Evolutionary conservation across 2,113 vertebrate genomes (phyloP), one percentile per base, ranked within the genome.

Genomic region (Cinclus cinclus): DNA sequence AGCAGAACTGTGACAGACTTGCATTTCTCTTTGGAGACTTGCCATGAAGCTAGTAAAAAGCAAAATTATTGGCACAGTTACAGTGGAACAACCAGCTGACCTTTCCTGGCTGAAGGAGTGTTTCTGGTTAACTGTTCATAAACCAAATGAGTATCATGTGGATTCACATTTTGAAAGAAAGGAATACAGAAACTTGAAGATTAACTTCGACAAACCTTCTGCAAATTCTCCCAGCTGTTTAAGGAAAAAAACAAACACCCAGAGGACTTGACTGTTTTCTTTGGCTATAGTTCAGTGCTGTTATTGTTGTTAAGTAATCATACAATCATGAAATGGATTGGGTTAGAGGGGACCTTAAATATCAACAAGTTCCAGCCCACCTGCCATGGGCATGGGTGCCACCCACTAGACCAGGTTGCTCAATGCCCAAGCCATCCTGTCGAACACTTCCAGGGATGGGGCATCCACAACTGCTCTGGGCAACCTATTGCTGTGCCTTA

Each of bases 1-100:
- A 96, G 90, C 95, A 95, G 90, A 95, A 83, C 69, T 73, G 87
- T 79, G 91, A 91, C 88, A 92, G 81, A 81, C 83, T 91, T 83
- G 41, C 64, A 76, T 95, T 97, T 41, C 16, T 91, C 25, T 69
- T 94, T 95, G 92, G 97, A 91, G 71, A 13, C 47, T 76, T 94
- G 93, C 95, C 94, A 63, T 25, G 22, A 46, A 93, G 76, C 70
- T 91, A 91, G 90, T 91, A 49, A 92, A 94, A 93, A 92, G 84
- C 65, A 82, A 91, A 84, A 92, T 86, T 90, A 50, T 49, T 95
- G 94, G 85, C 92, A 42, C 7, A 6, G 74, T 71, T 91, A 50
- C 80, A 89, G 87, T 35, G 25, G 21, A 93, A 42, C 71, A 93
- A 46, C 49, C 77, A 87, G 44, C 74, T 93, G 95, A 97, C 89